Evolutionary conservation across 2,888 invertebrate genomes (phyloP).

Genomic region (Xanthia icteritia): DNA sequence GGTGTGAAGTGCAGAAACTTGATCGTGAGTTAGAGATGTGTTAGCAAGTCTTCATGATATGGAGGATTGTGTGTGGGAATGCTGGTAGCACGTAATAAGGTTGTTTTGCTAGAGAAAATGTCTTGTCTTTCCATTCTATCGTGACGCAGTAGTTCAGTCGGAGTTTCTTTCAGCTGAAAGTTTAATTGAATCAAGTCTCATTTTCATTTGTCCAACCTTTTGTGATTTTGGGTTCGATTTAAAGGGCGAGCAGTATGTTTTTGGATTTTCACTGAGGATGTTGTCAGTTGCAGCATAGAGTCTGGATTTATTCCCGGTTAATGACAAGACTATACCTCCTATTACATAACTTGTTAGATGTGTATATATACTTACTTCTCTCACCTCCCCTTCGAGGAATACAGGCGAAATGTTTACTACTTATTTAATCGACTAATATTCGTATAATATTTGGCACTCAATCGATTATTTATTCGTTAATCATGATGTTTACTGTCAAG

Average conservation of each 20-base stretch:
- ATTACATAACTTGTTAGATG: no score
- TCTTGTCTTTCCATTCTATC: not conserved
- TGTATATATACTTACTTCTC: not conserved
- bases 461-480: no score
- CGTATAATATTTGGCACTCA: no score
- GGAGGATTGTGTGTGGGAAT: not conserved
- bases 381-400: not conserved
- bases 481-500: no score
- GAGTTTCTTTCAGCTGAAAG: not conserved
- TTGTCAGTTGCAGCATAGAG: no score
- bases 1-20: constrained; percentile 32
- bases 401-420: no score
- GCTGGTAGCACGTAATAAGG: not conserved
- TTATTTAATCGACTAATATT: no score
- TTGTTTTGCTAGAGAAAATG: not conserved
- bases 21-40: constrained; percentile 27
- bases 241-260: not conserved
- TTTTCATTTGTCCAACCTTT: not conserved
- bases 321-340: not conserved
- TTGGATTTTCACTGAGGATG: not conserved
- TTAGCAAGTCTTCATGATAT: constrained; percentile 16
- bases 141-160: not conserved
- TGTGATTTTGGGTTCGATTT: not conserved
- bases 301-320: not conserved
- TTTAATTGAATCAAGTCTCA: not conserved